Percentiles rank a stretch among this genome's conserved stretches.
phyloP scores from a whole-genome alignment of 2,113 vertebrate species.

The Oxyruncus cristatus region DNA sequence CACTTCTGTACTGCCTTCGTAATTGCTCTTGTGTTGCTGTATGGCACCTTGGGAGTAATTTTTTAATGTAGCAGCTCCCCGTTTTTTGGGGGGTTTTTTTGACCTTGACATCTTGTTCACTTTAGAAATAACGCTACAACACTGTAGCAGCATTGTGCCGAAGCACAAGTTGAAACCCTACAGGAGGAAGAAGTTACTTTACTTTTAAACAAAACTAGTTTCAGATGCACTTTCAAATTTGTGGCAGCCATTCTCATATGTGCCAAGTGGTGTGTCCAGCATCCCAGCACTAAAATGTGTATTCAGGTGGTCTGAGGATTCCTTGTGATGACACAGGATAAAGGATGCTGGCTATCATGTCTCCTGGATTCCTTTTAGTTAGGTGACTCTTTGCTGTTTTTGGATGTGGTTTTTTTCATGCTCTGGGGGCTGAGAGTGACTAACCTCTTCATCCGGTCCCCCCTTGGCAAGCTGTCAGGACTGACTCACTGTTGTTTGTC shows the following conservation, averaged over 20 bases:
- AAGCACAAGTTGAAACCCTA: neutral
- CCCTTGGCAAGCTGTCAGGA: neutral
- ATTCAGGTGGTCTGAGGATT: neutral
- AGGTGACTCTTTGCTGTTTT: neutral
- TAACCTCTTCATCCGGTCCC: neutral
- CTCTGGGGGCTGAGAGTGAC: neutral
- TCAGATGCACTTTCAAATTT: neutral
- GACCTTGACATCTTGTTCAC: neutral
- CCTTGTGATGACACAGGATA: neutral
- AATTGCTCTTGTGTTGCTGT: neutral
- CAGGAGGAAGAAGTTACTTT: neutral
- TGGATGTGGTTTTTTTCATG: neutral
- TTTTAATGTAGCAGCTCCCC: neutral
- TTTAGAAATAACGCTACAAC: neutral
- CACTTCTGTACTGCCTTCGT: neutral
- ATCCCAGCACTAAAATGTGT: neutral
- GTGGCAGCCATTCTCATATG: fast-evolving
- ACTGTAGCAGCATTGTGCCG: neutral
- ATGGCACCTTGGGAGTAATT: neutral
- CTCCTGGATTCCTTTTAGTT: neutral
- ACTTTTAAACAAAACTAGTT: neutral
- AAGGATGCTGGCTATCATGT: neutral
- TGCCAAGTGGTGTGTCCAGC: neutral
- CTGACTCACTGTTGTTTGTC: neutral
- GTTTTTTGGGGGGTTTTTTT: neutral